These are phyloP conservation scores for Timema podura DNA, from an alignment of 2,888 invertebrate species.

Conservation along the genomic window DNA sequence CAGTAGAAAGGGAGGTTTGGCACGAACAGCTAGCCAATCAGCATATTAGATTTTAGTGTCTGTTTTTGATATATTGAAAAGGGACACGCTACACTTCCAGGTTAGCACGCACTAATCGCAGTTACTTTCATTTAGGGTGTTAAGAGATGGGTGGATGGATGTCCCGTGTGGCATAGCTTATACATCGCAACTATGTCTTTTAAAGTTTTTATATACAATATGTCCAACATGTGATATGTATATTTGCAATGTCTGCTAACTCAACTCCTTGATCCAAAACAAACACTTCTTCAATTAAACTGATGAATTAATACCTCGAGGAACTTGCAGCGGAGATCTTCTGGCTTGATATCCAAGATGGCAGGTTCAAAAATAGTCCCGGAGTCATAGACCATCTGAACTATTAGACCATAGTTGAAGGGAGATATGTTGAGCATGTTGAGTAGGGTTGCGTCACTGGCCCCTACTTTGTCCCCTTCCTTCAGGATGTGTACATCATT, in stretches of 20 bases:
- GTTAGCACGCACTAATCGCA: no score
- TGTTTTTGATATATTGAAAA: no score
- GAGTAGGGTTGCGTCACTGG: conserved; percentile 95
- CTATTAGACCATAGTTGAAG: conserved; percentile 95
- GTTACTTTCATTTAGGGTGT: no score
- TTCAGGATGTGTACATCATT: conserved; percentile 89
- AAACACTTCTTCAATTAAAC: conserved; percentile 2
- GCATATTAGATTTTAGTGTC: no score
- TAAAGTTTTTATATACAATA: no score
- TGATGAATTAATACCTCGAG: conserved; percentile 52
- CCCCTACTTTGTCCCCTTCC: conserved; percentile 97
- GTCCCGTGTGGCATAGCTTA: no score
- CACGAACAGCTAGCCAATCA: no score
- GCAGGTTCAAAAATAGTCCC: conserved; percentile 96
- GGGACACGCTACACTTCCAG: no score
- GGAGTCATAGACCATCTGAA: conserved; percentile 96
- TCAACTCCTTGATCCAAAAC: background rate
- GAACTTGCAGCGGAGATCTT: conserved; percentile 88
- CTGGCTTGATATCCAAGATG: conserved; percentile 96
- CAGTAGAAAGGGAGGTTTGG: no score
- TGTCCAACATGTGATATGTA: no score
- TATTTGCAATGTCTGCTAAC: background rate
- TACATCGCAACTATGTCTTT: no score
- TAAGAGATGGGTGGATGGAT: no score
- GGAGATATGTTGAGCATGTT: conserved; percentile 99